A percentile compares a stretch with the other conserved stretches of the same genome.
phyloP scores from a whole-genome alignment of 2,113 vertebrate genomes.

The Chaetorhynchus papuensis region DNA sequence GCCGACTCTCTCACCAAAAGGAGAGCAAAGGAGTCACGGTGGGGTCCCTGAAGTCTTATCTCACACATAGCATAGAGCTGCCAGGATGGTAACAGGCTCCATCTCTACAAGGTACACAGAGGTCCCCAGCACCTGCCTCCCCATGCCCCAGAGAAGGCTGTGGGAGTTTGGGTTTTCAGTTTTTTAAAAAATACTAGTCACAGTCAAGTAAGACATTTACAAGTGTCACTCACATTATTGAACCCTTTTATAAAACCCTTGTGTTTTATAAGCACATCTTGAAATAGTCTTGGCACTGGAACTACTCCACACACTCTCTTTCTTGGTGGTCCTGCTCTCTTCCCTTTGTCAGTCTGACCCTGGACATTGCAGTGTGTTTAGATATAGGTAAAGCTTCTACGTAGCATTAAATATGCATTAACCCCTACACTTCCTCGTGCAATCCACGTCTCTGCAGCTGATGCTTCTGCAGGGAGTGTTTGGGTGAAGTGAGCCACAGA shows the following conservation, averaged over 20 bases:
- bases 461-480: background rate
- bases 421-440: background rate
- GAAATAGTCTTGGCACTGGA: background rate
- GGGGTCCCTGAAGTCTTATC: background rate
- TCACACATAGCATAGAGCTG: background rate
- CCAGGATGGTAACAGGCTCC: background rate
- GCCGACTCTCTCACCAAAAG: background rate
- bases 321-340: background rate
- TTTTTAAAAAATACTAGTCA: background rate
- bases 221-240: background rate
- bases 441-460: background rate
- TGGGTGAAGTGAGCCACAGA: background rate
- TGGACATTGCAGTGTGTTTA: background rate
- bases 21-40: fast-evolving
- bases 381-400: background rate
- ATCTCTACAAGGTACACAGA: background rate
- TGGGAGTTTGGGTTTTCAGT: background rate
- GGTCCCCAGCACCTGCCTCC: background rate
- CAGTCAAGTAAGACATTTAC: background rate
- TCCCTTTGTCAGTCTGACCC: background rate
- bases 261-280: background rate
- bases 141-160: background rate
- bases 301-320: background rate
- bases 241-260: background rate
- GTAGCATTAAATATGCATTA: background rate